A percentile compares a stretch with the other conserved stretches of the same genome.
Conservation (phyloP, 2,113 vertebrate genomes). For the Chrysemys picta region DNA sequence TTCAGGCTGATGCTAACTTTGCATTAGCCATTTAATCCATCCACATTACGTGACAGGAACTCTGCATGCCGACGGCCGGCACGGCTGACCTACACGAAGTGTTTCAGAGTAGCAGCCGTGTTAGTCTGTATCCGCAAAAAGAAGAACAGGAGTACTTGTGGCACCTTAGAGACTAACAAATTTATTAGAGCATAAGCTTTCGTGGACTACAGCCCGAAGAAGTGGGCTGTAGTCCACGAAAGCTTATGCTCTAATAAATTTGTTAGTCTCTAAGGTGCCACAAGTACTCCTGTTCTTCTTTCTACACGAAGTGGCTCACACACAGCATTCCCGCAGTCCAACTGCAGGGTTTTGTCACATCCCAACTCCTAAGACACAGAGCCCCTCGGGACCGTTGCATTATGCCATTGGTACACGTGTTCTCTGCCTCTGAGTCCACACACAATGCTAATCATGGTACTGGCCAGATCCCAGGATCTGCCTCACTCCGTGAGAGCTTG, state of each 20-base stretch:
- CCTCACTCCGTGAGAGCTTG: conserved; percentile 24
- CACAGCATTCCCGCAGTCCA: accelerated
- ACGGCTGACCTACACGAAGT: accelerated
- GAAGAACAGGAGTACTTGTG: no score
- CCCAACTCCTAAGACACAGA: background rate
- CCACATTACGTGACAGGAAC: background rate
- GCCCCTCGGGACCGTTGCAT: accelerated
- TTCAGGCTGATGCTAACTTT: background rate
- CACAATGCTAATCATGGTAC: background rate
- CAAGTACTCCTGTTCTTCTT: no score
- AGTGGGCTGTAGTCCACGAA: no score
- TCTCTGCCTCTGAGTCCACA: background rate
- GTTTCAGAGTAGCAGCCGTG: no score
- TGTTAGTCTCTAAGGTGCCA: no score
- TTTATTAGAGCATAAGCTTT: no score
- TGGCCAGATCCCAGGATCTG: background rate
- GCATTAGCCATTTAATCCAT: accelerated
- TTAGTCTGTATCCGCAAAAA: no score
- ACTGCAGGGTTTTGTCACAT: background rate
- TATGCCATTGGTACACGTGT: accelerated
- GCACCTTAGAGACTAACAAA: no score
- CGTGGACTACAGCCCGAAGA: no score
- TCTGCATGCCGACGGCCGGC: accelerated
- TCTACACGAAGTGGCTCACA: accelerated
- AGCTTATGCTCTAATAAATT: no score